Evolutionary conservation across 2,888 invertebrate genomes (phyloP).

Genomic region (Cremastinae sp.): DNA sequence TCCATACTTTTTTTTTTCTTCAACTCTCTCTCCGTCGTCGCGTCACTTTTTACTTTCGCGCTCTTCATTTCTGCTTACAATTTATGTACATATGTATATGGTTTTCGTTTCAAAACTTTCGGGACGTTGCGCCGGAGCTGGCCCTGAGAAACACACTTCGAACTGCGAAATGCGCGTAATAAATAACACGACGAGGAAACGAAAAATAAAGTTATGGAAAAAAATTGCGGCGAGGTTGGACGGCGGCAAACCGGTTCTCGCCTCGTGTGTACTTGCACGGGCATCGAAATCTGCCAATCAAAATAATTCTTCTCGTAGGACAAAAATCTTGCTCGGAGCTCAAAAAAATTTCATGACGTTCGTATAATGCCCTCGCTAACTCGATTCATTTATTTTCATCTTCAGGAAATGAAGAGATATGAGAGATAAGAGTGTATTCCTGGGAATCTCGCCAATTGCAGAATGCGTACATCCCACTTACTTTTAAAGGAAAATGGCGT

Average conservation of each 20-base stretch:
- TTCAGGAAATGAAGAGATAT: too few species aligned
- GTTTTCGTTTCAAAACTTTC: too few species aligned
- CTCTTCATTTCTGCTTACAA: background rate
- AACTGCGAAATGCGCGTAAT: too few species aligned
- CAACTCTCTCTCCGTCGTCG: background rate
- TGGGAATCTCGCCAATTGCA: constrained; percentile 11
- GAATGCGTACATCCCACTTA: constrained; percentile 18
- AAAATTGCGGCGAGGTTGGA: constrained; percentile 1
- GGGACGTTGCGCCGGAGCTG: background rate
- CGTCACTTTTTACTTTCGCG: background rate
- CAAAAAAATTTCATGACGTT: too few species aligned
- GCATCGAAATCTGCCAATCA: background rate
- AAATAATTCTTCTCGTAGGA: too few species aligned
- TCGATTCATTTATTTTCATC: background rate
- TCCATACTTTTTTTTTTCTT: background rate
- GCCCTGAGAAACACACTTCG: too few species aligned
- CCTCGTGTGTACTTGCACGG: background rate
- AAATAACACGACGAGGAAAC: too few species aligned
- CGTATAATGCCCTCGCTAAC: too few species aligned
- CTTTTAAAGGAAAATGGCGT: constrained; percentile 16
- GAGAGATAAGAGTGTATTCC: constrained; percentile 6
- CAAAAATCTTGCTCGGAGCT: too few species aligned
- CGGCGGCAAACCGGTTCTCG: constrained; percentile 10
- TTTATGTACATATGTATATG: too few species aligned
- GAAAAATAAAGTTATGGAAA: background rate